Conservation (phyloP, 37 sponge, comb jelly and placozoan species). For the Agelas oroides region DNA sequence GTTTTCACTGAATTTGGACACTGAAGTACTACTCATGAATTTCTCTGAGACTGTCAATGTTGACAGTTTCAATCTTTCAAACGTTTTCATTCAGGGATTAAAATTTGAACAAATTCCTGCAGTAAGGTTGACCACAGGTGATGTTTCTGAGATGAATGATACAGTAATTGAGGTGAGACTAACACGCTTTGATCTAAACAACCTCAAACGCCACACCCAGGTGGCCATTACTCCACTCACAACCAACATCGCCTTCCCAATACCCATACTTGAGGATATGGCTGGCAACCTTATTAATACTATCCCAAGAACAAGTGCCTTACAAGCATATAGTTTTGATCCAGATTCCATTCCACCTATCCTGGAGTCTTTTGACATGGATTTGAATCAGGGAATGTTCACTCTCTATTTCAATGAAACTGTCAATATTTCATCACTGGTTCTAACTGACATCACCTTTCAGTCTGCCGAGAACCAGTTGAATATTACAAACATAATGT, state of each 20-base stretch:
- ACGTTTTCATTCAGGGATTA: constrained; percentile 65
- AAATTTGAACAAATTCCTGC: background rate
- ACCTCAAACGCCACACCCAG: constrained; percentile 58
- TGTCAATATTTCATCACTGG: constrained; percentile 52
- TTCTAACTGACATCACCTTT: constrained; percentile 58
- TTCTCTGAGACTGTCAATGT: constrained; percentile 87
- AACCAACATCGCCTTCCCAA: constrained; percentile 55
- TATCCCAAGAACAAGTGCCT: constrained; percentile 31
- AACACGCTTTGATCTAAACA: constrained; percentile 66
- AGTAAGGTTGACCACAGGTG: constrained; percentile 36
- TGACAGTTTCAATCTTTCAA: constrained; percentile 48
- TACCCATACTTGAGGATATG: constrained; percentile 70
- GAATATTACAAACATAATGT: background rate
- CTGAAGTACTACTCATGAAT: constrained; percentile 41
- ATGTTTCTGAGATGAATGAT: constrained; percentile 38
- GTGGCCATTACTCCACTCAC: constrained; percentile 41
- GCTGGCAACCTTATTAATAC: constrained; percentile 58
- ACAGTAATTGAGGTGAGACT: constrained; percentile 65
- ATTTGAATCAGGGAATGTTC: constrained; percentile 75
- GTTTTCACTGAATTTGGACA: constrained; percentile 58
- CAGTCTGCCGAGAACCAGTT: constrained; percentile 52
- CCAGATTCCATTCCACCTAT: constrained; percentile 68
- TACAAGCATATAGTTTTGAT: constrained; percentile 26
- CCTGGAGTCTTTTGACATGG: constrained; percentile 70
- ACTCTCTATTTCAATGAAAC: constrained; percentile 83